Evolutionary conservation across 2,113 vertebrate genomes (phyloP), one percentile per base, ranked within the genome.

Genomic region (Chitala chitala): DNA sequence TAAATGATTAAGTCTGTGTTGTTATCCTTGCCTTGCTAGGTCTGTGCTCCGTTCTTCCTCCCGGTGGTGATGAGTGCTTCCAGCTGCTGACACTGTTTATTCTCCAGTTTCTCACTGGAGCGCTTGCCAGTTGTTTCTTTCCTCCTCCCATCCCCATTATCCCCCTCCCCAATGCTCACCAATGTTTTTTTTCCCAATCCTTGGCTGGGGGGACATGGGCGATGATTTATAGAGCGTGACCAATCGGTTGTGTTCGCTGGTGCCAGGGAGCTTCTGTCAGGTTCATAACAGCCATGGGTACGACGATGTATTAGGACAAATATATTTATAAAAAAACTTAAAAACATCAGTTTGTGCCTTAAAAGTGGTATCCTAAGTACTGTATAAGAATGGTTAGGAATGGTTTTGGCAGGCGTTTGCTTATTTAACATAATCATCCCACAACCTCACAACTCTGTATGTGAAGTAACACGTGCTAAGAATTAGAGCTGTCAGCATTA

Each of bases 221-320:
- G 86, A 89, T 87, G 87, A 90, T 90, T 91, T 87, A 86, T 83
- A 84, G 84, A 86, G 86, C 84, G 86, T 80, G 77, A 87, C 87
- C 85, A 83, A 84, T 87, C 81, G 86, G 83, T 84, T 90, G 61
- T 86, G 81, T 88, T 88, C 88, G 86, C 78, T 86, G 83, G 82
- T 77, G 71, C 76, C 78, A 73, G 80, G 81, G 82, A 77, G 83
- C 87, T 46, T 26, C 64, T 46, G 26, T 46, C 64, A 68, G 40
- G 6, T 42, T 68, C 40, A n/a, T 7, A 31, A 38, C 46, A 12
- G 42, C 64, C 87, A 82, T 76, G 72, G 82, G 82, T 85, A 85
- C 84, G 85, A 86, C 85, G 85, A 83, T 81, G 77, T 75, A 77
- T 53, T 80, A 86, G 84, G 86, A 46, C 44, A 46, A 4, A 36